A percentile compares a stretch with the other conserved stretches of the same genome.
Conservation (phyloP, 2,888 invertebrate species). For the Scaptodrosophila latifasciaeformis region DNA sequence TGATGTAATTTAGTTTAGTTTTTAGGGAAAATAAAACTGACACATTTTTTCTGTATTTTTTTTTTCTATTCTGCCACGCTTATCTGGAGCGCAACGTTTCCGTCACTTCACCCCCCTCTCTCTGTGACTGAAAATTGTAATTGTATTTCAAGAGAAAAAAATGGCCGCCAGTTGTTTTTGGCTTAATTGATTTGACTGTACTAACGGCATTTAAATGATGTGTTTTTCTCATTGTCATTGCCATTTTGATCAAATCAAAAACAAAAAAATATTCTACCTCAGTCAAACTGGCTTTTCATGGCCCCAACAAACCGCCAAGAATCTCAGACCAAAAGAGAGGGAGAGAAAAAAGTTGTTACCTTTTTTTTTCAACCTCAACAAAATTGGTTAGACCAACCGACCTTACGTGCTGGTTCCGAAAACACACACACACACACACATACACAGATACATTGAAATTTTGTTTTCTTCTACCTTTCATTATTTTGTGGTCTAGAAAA, state of each 20-base stretch:
- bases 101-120: not conserved
- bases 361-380: not conserved
- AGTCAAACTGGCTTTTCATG: conserved; percentile 24
- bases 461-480: conserved; percentile 25
- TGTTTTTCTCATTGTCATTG: conserved; percentile 48
- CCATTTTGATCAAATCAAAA: conserved; percentile 7
- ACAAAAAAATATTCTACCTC: not conserved
- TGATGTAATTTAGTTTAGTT: conserved; percentile 51
- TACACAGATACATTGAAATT: conserved; percentile 19
- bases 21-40: conserved; percentile 62
- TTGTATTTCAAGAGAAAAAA: too few species aligned
- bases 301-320: conserved; percentile 14
- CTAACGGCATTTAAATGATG: conserved; percentile 1
- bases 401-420: conserved; percentile 12
- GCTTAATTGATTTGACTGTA: conserved; percentile 45
- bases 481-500: conserved; percentile 56
- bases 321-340: conserved; percentile 1
- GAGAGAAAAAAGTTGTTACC: not conserved
- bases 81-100: conserved; percentile 55
- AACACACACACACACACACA: not conserved
- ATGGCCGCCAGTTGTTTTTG: not conserved
- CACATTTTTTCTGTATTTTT: conserved; percentile 42
- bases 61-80: conserved; percentile 9
- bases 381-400: not conserved
- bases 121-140: not conserved